Percentiles rank a stretch among this genome's conserved stretches.
Evolutionary conservation across 1,140 invertebrate species (phyloP).

Genomic region (Bombus soroeensis): DNA sequence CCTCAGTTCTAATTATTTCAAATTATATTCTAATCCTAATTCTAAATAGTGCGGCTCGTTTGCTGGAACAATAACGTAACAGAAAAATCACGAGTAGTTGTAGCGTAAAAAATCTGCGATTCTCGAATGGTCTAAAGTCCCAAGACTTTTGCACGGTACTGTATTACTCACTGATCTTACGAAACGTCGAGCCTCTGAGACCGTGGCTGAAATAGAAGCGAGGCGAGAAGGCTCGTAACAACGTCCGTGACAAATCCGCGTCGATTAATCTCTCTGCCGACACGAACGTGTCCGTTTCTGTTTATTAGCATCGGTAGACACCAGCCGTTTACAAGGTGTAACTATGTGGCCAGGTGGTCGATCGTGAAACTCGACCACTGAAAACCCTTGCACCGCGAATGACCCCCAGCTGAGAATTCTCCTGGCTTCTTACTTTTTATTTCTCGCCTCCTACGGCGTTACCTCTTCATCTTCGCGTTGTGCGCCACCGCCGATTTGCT

Average conservation of each 20-base stretch:
- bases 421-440: conserved; percentile 72
- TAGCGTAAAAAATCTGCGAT: no score
- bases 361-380: conserved; percentile 59
- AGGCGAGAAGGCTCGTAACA: conserved; percentile 59
- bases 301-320: conserved; percentile 66
- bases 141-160: not conserved
- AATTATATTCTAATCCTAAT: no score
- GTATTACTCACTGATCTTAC: not conserved
- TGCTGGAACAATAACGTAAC: no score
- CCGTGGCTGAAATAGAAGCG: conserved; percentile 22
- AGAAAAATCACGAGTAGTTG: no score
- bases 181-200: not conserved
- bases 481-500: not conserved
- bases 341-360: conserved; percentile 74
- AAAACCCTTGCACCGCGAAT: conserved; percentile 65
- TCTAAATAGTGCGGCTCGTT: no score
- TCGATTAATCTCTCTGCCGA: conserved; percentile 70
- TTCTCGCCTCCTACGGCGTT: conserved; percentile 75
- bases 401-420: conserved; percentile 74
- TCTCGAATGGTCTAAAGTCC: no score
- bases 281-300: conserved; percentile 44
- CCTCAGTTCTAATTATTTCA: no score
- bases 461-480: conserved; percentile 74
- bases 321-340: conserved; percentile 68
- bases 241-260: conserved; percentile 73